Percentiles rank a stretch among this genome's conserved stretches.
Evolutionary conservation across 2,797 vertebrate species (phyloP).

Genomic region (Chromobotia macracanthus): DNA sequence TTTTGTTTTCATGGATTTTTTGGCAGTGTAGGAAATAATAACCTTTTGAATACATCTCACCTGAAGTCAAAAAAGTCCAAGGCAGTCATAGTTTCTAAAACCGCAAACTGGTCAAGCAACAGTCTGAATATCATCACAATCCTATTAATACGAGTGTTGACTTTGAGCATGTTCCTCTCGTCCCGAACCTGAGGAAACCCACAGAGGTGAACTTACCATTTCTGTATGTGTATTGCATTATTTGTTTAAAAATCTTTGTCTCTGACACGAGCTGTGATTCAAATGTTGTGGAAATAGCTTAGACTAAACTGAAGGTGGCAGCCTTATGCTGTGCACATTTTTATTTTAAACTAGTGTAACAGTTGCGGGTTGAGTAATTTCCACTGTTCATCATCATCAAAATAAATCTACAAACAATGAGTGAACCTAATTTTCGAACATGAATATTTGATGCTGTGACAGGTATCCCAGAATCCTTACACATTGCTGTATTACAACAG

Average conservation of each 20-base stretch:
- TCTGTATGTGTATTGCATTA: not conserved
- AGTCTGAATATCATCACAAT: constrained; percentile 84
- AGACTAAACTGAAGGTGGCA: constrained; percentile 47
- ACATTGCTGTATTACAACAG: not conserved
- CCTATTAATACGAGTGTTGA: constrained; percentile 89
- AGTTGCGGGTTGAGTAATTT: not conserved
- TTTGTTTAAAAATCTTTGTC: not conserved
- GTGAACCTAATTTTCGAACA: not conserved
- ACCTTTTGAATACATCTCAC: constrained; percentile 66
- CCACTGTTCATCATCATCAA: not conserved
- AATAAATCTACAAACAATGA: not conserved
- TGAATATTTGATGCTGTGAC: not conserved
- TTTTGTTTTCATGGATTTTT: not conserved
- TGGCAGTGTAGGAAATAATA: not conserved
- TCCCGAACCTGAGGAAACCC: constrained; percentile 82
- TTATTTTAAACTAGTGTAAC: not conserved
- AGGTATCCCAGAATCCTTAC: not conserved
- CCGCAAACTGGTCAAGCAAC: constrained; percentile 89
- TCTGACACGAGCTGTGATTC: not conserved
- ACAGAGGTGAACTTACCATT: not conserved
- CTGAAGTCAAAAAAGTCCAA: constrained; percentile 97
- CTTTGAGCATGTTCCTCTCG: constrained; percentile 95
- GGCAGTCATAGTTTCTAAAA: constrained; percentile 96
- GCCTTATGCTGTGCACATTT: constrained; percentile 20
- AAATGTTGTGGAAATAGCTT: not conserved